Base-by-base conservation (phyloP, 2,113 vertebrate species). In the Athene cunicularia region DNA sequence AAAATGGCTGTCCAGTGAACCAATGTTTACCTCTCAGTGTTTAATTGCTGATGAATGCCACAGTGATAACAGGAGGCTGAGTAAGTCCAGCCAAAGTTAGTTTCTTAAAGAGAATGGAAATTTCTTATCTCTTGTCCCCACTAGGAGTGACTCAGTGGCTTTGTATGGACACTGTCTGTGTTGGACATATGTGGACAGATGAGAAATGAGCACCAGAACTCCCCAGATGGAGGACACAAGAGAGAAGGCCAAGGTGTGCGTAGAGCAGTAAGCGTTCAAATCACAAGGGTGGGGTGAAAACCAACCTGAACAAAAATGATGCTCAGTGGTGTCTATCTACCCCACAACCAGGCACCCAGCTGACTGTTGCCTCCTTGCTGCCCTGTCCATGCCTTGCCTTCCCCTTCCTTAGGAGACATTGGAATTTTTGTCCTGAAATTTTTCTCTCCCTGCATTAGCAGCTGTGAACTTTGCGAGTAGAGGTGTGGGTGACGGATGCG, bases 11-110 rank as follows among this genome's bases (percentile, higher is more conserved):
- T 55, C 60, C 32, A 15, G 55, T 49, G 76, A 67, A 67, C 15
- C 9, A 53, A 9, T 47, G 28, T 41, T 68, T 52, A 71, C 20
- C 15, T 52, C 37, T 64, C 81, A 23, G 30, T 52, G 21, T 79
- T 79, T 63, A 89, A 84, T 30, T 85, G 77, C 86, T 89, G 56
- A 18, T 84, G 73, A 63, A 72, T 75, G 76, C 52, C 66, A 75
- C 33, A 79, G 73, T 12, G 18, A 32, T 73, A 82, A 55, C 41
- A 81, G 59, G 20, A 74, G 64, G 35, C 71, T 88, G 70, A 68
- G 23, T 64, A 86, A 92, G 17, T 58, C 50, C 33, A 26, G 39
- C 22, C 58, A n/a, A 71, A 81, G 66, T 53, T 27, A 52, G 21
- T 62, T 93, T 80, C 49, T 66, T 56, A 22, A 60, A 66, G 49